These are phyloP conservation scores for Plodia interpunctella DNA, from an alignment of 1,140 invertebrate genomes.

Conservation along the genomic window DNA sequence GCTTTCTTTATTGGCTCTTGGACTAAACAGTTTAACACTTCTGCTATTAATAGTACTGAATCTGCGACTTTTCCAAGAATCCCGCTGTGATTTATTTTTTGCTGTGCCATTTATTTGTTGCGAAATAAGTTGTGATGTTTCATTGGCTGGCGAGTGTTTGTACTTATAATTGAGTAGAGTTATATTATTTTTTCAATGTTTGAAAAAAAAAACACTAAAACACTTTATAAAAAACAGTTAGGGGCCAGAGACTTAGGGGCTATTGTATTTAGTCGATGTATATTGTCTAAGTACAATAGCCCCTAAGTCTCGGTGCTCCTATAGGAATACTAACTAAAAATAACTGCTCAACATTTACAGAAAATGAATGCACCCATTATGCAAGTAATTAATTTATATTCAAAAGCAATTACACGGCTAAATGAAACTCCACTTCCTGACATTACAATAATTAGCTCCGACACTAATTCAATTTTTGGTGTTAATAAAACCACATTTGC, in stretches of 20 bases:
- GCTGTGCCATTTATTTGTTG: background rate
- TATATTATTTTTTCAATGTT: too few relatives aligned
- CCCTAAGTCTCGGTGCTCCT: background rate
- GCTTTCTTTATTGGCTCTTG: slow-evolving; percentile 55
- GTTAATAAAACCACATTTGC: slow-evolving; percentile 26
- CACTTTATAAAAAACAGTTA: too few relatives aligned
- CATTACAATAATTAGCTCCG: slow-evolving; percentile 29
- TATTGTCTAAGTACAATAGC: too few relatives aligned
- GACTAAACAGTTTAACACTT: slow-evolving; percentile 51
- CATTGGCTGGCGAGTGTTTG: background rate
- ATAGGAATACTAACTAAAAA: background rate
- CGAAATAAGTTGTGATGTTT: background rate
- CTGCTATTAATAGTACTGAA: slow-evolving; percentile 13
- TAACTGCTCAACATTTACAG: too few relatives aligned
- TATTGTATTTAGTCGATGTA: too few relatives aligned
- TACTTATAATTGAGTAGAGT: too few relatives aligned
- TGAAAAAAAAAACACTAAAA: too few relatives aligned
- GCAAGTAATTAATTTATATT: background rate
- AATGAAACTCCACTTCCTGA: slow-evolving; percentile 14
- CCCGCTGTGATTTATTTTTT: slow-evolving; percentile 12
- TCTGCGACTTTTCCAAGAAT: slow-evolving; percentile 5
- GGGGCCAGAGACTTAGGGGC: too few relatives aligned
- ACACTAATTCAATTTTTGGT: slow-evolving; percentile 47
- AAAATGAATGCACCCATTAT: too few relatives aligned
- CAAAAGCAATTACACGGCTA: background rate